Evolutionary conservation across 2,797 vertebrate genomes (phyloP), one percentile per base, ranked within the genome.

Genomic region (Enteromius thamalakanensis): DNA sequence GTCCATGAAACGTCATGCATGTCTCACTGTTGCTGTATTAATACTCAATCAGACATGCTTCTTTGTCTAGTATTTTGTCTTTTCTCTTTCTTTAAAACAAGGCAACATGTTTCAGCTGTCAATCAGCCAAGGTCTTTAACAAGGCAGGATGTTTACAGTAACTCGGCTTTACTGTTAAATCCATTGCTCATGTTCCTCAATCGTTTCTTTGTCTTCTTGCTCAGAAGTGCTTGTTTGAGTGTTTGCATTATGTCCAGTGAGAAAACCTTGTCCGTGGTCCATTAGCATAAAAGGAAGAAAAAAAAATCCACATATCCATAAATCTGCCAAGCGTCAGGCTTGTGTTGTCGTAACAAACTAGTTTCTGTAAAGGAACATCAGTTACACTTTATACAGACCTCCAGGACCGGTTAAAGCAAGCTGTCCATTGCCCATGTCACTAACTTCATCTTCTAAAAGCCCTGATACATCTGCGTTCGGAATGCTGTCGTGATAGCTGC

Each of bases 401-500:
- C 95, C 93, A 76, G 96, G 94, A 19, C 95, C 94, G 0, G 94
- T 94, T 89, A 96, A 92, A 0, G 95, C 93, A 53, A 96, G 93
- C 81, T 96, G 96, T 76, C 96, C 96, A 0, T 96, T 96, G 0
- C 94, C 92, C 9, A 95, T 93, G 79, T 96, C 95, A 0, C 91
- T 94, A 12, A 88, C 92, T 26, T 96, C 95, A 0, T 96, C 96
- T 67, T 97, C 96, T 90, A 97, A 86, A 82, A 97, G 89, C 68
- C 95, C 96, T 0, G 96, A 96, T 34, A 95, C 92, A 0, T 97
- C 96, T 0, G 94, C 96, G 0, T 96, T 96, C 83, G 96, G 96
- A 64, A 96, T 94, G 93, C 95, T 96, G 90, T 97, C 96, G 0
- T 97, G 96, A 90, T 96, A 97, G 90, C 96, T 97, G 92, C 94